Conservation (phyloP, 2,888 invertebrate genomes). For the Yponomeuta sedellus region DNA sequence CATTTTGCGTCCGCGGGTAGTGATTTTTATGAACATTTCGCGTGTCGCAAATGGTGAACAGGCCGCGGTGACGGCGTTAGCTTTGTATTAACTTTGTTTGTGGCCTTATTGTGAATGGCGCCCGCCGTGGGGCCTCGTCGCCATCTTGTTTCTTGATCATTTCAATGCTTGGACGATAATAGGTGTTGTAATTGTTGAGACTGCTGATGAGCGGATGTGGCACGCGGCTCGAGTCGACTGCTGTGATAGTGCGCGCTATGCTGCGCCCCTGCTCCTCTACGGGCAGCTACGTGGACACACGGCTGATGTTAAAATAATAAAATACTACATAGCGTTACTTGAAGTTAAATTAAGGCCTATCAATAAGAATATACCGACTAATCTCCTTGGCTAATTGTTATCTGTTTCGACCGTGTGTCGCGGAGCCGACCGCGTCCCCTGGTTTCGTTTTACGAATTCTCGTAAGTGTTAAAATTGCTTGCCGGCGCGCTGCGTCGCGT, state of each 20-base stretch:
- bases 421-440: constrained; percentile 39
- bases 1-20: constrained; percentile 46
- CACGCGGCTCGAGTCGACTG: constrained; percentile 48
- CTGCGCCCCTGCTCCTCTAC: constrained; percentile 52
- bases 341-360: constrained; percentile 50
- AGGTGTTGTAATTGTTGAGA: constrained; percentile 15
- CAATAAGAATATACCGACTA: constrained; percentile 40
- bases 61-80: constrained; percentile 46
- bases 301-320: constrained; percentile 21
- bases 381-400: constrained; percentile 36
- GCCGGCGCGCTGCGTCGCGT: constrained; percentile 10
- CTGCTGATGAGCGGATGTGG: constrained; percentile 15
- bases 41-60: constrained; percentile 49
- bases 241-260: constrained; percentile 74
- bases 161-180: constrained; percentile 13
- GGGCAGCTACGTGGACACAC: constrained; percentile 43
- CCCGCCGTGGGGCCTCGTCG: constrained; percentile 52
- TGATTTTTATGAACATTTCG: constrained; percentile 26
- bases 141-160: constrained; percentile 31
- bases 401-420: constrained; percentile 40
- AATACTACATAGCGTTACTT: constrained; percentile 30
- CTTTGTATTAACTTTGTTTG: constrained; percentile 68
- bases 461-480: constrained; percentile 7
- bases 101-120: constrained; percentile 70
- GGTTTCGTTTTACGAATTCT: constrained; percentile 11